Evolutionary conservation across 2,113 vertebrate species (phyloP), one percentile per base, ranked within the genome.

Genomic region (Rhinolophus sinicus): DNA sequence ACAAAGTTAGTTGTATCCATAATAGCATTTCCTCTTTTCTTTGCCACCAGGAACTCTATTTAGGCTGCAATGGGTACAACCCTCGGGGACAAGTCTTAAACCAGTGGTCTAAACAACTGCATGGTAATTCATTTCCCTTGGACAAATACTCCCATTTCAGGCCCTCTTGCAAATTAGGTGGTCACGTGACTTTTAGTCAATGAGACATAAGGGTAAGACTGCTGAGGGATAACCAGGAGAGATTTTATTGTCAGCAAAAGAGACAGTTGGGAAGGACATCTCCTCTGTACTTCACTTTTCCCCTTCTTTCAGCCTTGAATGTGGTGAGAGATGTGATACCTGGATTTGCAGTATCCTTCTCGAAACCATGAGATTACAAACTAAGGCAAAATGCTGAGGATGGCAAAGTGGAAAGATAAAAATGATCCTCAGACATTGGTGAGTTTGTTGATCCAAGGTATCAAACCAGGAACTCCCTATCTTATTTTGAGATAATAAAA

Each of bases 401-500:
- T 78, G 40, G 40, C 47, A 73, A 93, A 88, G 13, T 50, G 7
- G 40, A 83, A 87, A 89, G 67, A 38, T 50, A 40, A 33, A 85
- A 80, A 47, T 82, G 52, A 82, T 60, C 67, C 47, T 65, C 56
- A 70, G 15, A 94, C 62, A 11, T n/a, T 94, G 69, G 47, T 72
- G 47, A 77, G 47, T 28, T 92, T 72, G 65, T 38, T 73, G 8
- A 58, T 67, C 33, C 91, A 72, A 95, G 60, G n/a, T 50, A 90
- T 78, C 30, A 28, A 70, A 33, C 54, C n/a, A 78, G 62, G 12
- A 90, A 83, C 24, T 70, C 30, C 30, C 50, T 83, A 19, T 52
- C 26, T 82, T 86, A 64, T 47, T 95, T 84, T 78, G 54, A 96
- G 67, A 54, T 60, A 81, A 81, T 50, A 95, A 81, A 72, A 81